Evolutionary conservation across 2,797 vertebrate species (phyloP), one percentile per base, ranked within the genome.

Genomic region (Lithobates sylvaticus): DNA sequence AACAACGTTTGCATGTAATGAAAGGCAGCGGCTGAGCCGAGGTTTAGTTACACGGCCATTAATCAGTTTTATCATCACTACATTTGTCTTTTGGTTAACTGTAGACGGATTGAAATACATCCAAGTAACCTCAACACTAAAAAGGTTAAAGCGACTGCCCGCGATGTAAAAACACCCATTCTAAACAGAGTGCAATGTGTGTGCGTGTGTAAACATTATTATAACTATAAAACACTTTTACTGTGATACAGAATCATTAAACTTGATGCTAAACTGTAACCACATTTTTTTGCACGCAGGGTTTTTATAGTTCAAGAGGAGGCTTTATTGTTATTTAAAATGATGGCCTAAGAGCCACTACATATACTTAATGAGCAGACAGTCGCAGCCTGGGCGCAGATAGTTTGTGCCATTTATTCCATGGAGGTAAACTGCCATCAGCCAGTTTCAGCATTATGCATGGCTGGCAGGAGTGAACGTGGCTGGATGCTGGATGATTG

Each of bases 301-400:
- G 80, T 87, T 87, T 87, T 87, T 87, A 87, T 83, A 78, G 85
- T 76, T 21, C 61, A 78, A 74, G 85, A 83, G 75, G 81, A 87
- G 76, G 34, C 80, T 87, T 87, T 87, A 83, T 87, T 87, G 69
- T 87, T 87, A 87, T 87, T 87, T 84, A 80, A 87, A 84, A 67
- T 87, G 81, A 83, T 79, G 65, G 61, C 81, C 81, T 81, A 72
- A 81, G 47, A 81, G 79, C 69, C 69, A 73, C 79, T 81, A 81
- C 69, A 72, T 81, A 81, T 81, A 81, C 79, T 81, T 81, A 87
- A 83, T 87, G 85, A 82, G 76, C 85, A 83, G 70, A 87, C 73
- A 87, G 85, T 73, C 80, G 73, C 75, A 74, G 71, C 16, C 80
- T 77, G 76, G 70, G 68, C n/a, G 39, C 79, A 83, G 10, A 71